Percentiles rank a stretch among this genome's conserved stretches.
Evolutionary conservation across 30 jellyfish, hydroid and myxozoan genomes (phyloP).

Genomic region (Aurelia aurita complex sp. Pacific): DNA sequence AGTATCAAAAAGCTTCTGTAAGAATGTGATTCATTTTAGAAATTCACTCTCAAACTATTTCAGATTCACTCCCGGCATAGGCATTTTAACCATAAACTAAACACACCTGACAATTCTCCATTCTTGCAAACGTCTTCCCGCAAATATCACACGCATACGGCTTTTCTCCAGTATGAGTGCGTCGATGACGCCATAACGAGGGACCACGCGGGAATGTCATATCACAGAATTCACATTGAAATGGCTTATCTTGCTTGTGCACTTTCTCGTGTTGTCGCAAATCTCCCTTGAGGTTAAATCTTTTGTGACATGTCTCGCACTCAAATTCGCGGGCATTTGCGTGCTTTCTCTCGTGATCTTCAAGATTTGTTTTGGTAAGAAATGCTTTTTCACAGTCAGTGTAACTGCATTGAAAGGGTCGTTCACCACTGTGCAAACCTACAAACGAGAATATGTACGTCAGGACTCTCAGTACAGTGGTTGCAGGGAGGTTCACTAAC

Average conservation of each 20-base stretch:
- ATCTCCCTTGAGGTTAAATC: constrained; percentile 73
- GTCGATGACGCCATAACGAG: constrained; percentile 77
- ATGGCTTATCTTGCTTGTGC: constrained; percentile 71
- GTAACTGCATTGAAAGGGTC: constrained; percentile 68
- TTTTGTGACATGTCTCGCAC: constrained; percentile 65
- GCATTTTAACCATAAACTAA: no score
- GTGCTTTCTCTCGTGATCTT: constrained; percentile 78
- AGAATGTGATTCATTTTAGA: no score
- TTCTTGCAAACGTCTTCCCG: constrained; percentile 75
- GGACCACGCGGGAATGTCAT: constrained; percentile 80
- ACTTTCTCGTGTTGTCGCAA: constrained; percentile 70
- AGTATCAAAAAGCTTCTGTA: no score
- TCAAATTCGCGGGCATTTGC: constrained; percentile 71
- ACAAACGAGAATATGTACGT: not conserved
- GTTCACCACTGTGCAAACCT: constrained; percentile 78
- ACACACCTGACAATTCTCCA: constrained; percentile 83
- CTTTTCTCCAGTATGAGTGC: constrained; percentile 87
- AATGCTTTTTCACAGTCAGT: constrained; percentile 62
- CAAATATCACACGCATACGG: constrained; percentile 82
- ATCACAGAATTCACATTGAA: constrained; percentile 75
- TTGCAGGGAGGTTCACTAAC: no score
- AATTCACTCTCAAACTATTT: no score
- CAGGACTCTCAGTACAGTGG: no score
- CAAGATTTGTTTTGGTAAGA: constrained; percentile 63
- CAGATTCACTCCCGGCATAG: no score